A percentile compares a stretch with the other conserved stretches of the same genome.
phyloP scores from a whole-genome alignment of 2,113 vertebrate species.

The Syrrhaptes paradoxus region DNA sequence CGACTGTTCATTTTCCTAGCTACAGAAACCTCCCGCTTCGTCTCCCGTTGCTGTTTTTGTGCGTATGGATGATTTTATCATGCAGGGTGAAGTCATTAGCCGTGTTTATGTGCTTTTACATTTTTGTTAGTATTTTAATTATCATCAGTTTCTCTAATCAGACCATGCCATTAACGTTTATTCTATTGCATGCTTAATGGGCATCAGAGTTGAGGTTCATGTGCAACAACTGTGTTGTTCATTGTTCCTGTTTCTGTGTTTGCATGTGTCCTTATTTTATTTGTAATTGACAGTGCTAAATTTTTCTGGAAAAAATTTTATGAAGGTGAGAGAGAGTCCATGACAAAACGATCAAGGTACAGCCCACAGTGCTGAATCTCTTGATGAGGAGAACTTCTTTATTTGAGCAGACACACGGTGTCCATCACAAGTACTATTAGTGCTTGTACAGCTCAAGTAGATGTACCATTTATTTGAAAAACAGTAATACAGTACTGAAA shows the following conservation, averaged over 20 bases:
- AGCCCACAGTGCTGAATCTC: neutral
- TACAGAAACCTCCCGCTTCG: neutral
- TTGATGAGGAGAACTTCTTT: neutral
- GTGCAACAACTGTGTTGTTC: neutral
- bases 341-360: neutral
- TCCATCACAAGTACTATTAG: neutral
- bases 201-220: neutral
- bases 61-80: neutral
- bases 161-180: neutral
- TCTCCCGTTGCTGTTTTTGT: neutral
- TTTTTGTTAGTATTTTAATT: slow-evolving; percentile 14
- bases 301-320: neutral
- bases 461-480: neutral
- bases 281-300: neutral
- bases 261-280: neutral
- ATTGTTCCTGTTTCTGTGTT: neutral
- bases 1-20: neutral
- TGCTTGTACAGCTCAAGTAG: neutral
- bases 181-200: neutral
- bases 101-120: neutral
- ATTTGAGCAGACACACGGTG: neutral
- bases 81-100: neutral
- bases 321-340: neutral
- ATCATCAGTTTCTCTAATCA: neutral
- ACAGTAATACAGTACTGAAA: neutral